Base-by-base conservation (phyloP, 2,113 vertebrate genomes). In the Mesocricetus auratus region DNA sequence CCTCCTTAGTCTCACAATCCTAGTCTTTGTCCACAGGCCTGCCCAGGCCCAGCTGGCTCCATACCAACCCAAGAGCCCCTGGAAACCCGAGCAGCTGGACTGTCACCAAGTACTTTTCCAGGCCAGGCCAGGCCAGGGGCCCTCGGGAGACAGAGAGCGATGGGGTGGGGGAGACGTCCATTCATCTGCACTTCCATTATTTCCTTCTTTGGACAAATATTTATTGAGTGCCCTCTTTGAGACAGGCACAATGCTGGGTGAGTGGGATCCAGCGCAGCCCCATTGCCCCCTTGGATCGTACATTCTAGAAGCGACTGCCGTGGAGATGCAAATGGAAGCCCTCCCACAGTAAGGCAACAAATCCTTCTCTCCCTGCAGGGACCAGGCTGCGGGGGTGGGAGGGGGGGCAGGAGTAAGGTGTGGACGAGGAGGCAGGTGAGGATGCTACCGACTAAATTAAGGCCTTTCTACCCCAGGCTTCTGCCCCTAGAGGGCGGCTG, bases 41-140 rank as follows among this genome's bases (percentile, higher is more conserved):
- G 90, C 60, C 89, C 78, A 4, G 93, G 89, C 77, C 78, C 11
- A 39, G 89, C 96, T 81, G 94, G 77, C 97, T 93, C 93, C 53
- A 66, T n/a, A 71, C 85, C 1, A 19, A 82, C 73, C 92, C 96
- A 47, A 36, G 75, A 91, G 93, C 95, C 89, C 86, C 81, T 96
- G 96, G 95, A 97, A 97, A 98, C 92, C 92, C 9, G 96, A 97
- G 94, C 94, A 74, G 90, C 93, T 97, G 97, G 97, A 94, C n/a
- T 69, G 39, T 74, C 89, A 91, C 93, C 97, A 97, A 97, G 94
- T 93, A 93, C 97, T 97, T 96, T 95, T 90, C 94, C 83, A 62
- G 90, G 0, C 89, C 10, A 62, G 90, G 0, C 89, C 10, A 33
- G 53, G 79, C 81, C 91, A 69, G 74, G 79, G 86, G 74, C 81